These are phyloP conservation scores for Clarias platycephalus DNA, from an alignment of 2,797 vertebrate genomes.

Conservation along the genomic window DNA sequence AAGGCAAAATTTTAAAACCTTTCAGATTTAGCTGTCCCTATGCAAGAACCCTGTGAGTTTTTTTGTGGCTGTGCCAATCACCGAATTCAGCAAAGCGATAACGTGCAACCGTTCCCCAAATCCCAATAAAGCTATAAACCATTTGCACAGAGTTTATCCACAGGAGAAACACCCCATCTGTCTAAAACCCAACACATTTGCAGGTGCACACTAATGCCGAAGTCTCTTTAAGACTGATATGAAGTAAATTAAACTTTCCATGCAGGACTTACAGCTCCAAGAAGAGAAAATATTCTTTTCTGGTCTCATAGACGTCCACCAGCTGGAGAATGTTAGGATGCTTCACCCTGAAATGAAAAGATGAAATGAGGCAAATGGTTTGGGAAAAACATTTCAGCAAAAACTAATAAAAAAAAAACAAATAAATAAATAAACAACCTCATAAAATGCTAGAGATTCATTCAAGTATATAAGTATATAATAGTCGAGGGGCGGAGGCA, in stretches of 20 bases:
- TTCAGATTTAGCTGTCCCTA: neutral
- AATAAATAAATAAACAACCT: too few species aligned
- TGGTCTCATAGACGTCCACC: constrained; percentile 95
- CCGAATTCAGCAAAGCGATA: neutral
- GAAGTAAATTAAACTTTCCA: neutral
- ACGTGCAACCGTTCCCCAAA: neutral
- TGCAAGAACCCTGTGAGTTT: neutral
- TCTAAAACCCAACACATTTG: neutral
- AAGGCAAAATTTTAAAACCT: neutral
- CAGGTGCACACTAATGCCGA: neutral
- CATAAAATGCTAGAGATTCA: too few species aligned
- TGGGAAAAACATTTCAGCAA: neutral
- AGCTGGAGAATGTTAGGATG: constrained; percentile 96
- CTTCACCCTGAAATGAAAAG: constrained; percentile 83
- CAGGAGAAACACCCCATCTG: neutral
- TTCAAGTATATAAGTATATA: too few species aligned
- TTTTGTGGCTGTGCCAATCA: neutral
- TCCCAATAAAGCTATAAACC: neutral
- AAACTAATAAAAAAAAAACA: neutral
- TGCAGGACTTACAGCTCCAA: constrained; percentile 90
- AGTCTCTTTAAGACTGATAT: neutral
- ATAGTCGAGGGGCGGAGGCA: too few species aligned
- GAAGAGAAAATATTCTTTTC: constrained; percentile 96
- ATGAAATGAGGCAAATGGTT: neutral
- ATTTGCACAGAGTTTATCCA: neutral